Conservation (phyloP, 2,888 invertebrate species). For the Camptogramma bilineatum region DNA sequence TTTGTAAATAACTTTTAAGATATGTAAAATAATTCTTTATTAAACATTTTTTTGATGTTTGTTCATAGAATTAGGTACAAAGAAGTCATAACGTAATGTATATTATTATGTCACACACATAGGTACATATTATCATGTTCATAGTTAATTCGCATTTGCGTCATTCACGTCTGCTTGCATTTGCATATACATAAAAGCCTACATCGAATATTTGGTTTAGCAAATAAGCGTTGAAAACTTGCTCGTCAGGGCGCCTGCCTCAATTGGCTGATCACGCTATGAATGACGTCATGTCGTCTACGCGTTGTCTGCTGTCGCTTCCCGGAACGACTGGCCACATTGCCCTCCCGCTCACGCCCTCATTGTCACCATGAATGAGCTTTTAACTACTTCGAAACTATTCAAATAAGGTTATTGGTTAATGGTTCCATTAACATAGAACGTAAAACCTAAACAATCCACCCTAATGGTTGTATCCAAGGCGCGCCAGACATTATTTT, state of each 20-base stretch:
- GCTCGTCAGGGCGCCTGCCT: slow-evolving; percentile 56
- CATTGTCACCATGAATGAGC: slow-evolving; percentile 73
- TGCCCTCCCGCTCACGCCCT: slow-evolving; percentile 68
- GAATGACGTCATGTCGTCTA: slow-evolving; percentile 81
- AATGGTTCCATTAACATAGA: too few species aligned
- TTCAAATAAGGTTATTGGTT: too few species aligned
- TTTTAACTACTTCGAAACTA: slow-evolving; percentile 48
- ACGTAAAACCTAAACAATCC: too few species aligned
- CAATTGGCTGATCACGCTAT: slow-evolving; percentile 70
- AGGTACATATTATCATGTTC: too few species aligned
- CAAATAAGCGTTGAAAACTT: slow-evolving; percentile 22
- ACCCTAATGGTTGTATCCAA: too few species aligned
- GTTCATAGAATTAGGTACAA: background rate
- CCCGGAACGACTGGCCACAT: slow-evolving; percentile 75
- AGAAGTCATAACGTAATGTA: background rate
- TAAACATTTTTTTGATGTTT: background rate
- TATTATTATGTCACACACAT: background rate
- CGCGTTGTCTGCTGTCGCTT: slow-evolving; percentile 77
- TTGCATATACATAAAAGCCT: background rate
- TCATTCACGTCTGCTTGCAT: background rate
- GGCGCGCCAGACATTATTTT: too few species aligned
- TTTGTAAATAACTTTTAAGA: too few species aligned
- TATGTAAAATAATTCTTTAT: too few species aligned
- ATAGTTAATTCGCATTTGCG: background rate
- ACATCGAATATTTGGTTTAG: background rate